Percentiles rank a stretch among this genome's conserved stretches.
These are phyloP conservation scores for Tinea trinotella DNA, from an alignment of 2,888 invertebrate genomes.

Conservation along the genomic window DNA sequence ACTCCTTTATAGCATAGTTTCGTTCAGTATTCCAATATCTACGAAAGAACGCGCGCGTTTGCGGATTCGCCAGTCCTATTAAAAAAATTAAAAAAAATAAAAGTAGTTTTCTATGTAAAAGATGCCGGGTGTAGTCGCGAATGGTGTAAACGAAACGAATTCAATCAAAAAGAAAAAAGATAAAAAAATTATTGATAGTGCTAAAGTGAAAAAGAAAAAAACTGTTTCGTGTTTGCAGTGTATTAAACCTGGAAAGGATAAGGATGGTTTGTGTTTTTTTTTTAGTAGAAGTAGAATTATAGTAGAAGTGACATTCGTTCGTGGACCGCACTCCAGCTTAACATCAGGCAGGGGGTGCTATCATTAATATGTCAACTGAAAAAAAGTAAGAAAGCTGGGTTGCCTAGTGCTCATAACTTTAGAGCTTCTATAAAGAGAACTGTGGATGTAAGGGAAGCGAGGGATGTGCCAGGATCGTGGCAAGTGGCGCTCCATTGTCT, in stretches of 20 bases:
- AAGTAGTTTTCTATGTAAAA: neutral
- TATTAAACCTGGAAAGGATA: slow-evolving; percentile 51
- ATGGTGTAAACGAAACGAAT: slow-evolving; percentile 24
- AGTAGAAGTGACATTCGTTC: too few species aligned
- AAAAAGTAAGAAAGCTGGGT: too few species aligned
- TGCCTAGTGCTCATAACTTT: too few species aligned
- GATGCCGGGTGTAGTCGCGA: slow-evolving; percentile 12
- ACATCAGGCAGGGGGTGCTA: too few species aligned
- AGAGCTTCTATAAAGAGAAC: too few species aligned
- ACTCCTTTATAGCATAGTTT: too few species aligned
- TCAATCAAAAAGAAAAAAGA: slow-evolving; percentile 25
- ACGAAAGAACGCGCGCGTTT: neutral
- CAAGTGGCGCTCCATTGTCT: too few species aligned
- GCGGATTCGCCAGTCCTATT: neutral
- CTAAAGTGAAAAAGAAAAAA: slow-evolving; percentile 66
- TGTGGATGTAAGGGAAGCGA: too few species aligned
- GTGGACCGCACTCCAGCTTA: too few species aligned
- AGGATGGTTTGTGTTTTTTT: slow-evolving; percentile 12
- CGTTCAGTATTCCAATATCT: neutral
- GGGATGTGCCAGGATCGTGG: too few species aligned
- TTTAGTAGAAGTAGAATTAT: too few species aligned
- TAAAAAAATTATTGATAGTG: slow-evolving; percentile 36
- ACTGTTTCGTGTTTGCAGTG: slow-evolving; percentile 68
- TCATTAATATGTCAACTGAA: too few species aligned
- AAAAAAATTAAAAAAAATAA: neutral